Conservation (phyloP, 2,888 invertebrate species). For the Aleiodes leptofemur region DNA sequence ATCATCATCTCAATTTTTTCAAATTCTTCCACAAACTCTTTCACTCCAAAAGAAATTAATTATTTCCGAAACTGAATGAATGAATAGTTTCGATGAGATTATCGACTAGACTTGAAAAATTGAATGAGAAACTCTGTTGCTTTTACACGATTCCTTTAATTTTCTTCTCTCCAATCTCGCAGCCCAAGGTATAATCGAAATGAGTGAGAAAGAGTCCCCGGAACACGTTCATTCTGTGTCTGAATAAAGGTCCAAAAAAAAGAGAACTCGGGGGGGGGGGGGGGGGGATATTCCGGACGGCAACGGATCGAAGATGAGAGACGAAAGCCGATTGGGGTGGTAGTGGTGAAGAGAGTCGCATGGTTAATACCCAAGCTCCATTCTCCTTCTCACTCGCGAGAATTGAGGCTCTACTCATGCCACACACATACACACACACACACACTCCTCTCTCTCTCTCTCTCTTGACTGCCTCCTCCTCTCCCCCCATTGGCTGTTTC, state of each 20-base stretch:
- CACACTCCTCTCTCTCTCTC: background rate
- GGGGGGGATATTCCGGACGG: conserved; percentile 28
- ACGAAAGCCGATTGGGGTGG: conserved; percentile 26
- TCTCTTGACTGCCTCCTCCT: background rate
- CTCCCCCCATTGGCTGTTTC: conserved; percentile 29
- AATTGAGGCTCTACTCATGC: conserved; percentile 1
- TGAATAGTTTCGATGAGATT: too few relatives aligned
- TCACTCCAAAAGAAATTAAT: too few relatives aligned
- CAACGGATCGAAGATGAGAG: conserved; percentile 44
- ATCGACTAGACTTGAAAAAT: too few relatives aligned
- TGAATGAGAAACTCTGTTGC: too few relatives aligned
- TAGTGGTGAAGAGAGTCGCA: conserved; percentile 38
- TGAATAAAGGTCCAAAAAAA: conserved; percentile 31
- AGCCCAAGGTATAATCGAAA: background rate
- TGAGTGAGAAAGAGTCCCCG: conserved; percentile 11
- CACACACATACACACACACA: background rate
- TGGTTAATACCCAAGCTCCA: conserved; percentile 29
- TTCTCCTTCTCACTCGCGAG: background rate
- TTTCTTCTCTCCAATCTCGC: background rate
- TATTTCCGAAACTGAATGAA: too few relatives aligned
- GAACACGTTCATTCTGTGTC: conserved; percentile 32
- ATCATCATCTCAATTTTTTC: too few relatives aligned
- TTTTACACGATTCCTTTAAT: background rate
- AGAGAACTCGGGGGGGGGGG: conserved; percentile 28
- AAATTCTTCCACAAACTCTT: too few relatives aligned